phyloP scores from a whole-genome alignment of 2,888 invertebrate species.

The Apotomis betuletana region DNA sequence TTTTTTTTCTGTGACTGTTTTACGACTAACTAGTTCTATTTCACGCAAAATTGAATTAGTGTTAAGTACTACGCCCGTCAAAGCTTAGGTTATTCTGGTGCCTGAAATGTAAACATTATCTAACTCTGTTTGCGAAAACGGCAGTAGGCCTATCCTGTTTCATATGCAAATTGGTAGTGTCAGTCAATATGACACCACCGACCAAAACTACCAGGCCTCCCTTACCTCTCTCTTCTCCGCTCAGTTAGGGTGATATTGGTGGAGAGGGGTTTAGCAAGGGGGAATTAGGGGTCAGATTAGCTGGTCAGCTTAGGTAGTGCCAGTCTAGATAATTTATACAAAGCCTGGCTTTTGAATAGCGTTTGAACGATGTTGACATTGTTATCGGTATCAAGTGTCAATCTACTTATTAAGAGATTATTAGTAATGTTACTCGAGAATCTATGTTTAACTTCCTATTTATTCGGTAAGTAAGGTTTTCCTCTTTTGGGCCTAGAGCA shows the following conservation, averaged over 20 bases:
- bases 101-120: conserved; percentile 49
- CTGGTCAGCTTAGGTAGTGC: conserved; percentile 43
- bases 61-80: not conserved
- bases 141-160: conserved; percentile 55
- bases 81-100: conserved; percentile 7
- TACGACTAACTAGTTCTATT: too few relatives aligned
- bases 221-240: not conserved
- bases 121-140: conserved; percentile 50
- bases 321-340: conserved; percentile 50
- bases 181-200: conserved; percentile 46
- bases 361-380: conserved; percentile 35
- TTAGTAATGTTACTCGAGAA: too few relatives aligned
- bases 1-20: too few relatives aligned
- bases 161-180: conserved; percentile 60
- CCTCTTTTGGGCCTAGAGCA: too few relatives aligned
- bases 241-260: not conserved
- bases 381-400: not conserved
- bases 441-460: too few relatives aligned
- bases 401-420: not conserved
- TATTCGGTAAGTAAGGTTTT: too few relatives aligned
- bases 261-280: conserved; percentile 9
- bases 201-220: conserved; percentile 48
- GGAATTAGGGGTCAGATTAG: conserved; percentile 44
- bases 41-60: not conserved
- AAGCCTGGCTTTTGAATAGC: conserved; percentile 51